Evolutionary conservation across 2,888 invertebrate genomes (phyloP), one percentile per base, ranked within the genome.

Genomic region (Ophion costatus): DNA sequence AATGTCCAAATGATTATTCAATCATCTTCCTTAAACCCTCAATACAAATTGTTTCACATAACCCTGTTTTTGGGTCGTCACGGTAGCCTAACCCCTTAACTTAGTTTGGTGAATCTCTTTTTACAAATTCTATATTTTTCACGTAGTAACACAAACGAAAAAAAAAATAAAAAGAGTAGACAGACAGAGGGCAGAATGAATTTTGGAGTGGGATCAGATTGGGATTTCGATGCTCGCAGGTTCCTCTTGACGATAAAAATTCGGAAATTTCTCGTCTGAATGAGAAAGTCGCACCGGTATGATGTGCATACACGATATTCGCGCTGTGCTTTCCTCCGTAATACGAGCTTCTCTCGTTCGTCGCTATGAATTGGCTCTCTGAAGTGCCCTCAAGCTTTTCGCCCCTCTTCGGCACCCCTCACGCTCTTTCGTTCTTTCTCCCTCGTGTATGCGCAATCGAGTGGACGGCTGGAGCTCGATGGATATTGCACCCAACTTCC

Each of bases 361-460:
- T 75, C 51, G 64, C 56, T 63, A 63, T 63, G 74, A 74, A 74
- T 74, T 74, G 61, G 29, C 61, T 24, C 63, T 74, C 63, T 57
- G 17, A 59, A 74, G 63, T 45, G 29, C 63, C 74, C 57, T 71
- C 33, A 20, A 20, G 70, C 70, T 56, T 51, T 11, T n/a, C 51
- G 14, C n/a, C 56, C n/a, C 22, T 29, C 29, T n/a, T 33, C 17
- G 33, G 29, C 59, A 0, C 9, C 9, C 59, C 22, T 29, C 29
- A 10, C 56, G 24, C 24, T 70, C 7, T 56, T 29, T 51, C n/a
- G 7, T n/a, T 56, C n/a, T 29, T 29, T 70, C 17, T 29, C 29
- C 20, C 4, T 17, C 33, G 51, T 33, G n/a, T 29, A 33, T 64
- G 11, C 20, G 59, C 59, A 22, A 59, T 59, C 59, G 59, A 59